phyloP scores from a whole-genome alignment of 1,140 invertebrate genomes.

The Leptestheria dahalacensis region DNA sequence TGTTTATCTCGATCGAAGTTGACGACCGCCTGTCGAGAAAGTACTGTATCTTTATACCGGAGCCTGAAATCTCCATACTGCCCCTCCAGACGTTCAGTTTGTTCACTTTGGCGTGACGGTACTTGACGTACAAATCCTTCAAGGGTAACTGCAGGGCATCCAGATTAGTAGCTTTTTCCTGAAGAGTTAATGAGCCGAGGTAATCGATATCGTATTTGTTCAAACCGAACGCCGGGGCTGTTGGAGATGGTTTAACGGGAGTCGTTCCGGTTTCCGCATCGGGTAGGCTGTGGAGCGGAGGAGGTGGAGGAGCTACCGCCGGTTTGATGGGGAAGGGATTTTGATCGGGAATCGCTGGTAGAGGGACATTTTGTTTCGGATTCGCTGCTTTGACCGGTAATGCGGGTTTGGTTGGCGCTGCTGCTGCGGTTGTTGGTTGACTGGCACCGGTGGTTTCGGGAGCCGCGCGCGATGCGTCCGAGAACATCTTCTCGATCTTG shows the following conservation, averaged over 20 bases:
- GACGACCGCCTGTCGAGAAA: slow-evolving; percentile 30
- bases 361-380: slow-evolving; percentile 6
- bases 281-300: neutral
- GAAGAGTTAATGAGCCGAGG: slow-evolving; percentile 57
- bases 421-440: neutral
- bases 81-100: slow-evolving; percentile 27
- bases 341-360: slow-evolving; percentile 9
- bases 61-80: slow-evolving; percentile 44
- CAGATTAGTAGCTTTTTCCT: slow-evolving; percentile 61
- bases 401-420: neutral
- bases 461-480: slow-evolving; percentile 4
- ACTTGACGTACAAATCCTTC: slow-evolving; percentile 55
- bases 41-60: slow-evolving; percentile 41
- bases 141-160: slow-evolving; percentile 65
- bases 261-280: slow-evolving; percentile 3
- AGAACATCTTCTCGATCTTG: slow-evolving; percentile 23
- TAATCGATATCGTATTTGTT: slow-evolving; percentile 45
- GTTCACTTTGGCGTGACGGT: slow-evolving; percentile 31
- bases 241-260: too few species aligned
- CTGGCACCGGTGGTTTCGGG: neutral
- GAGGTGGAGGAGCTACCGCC: neutral
- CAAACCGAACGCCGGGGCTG: neutral
- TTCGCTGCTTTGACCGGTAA: neutral
- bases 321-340: neutral
- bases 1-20: slow-evolving; percentile 38